These are phyloP conservation scores for Xylocopa sonorina DNA, from an alignment of 1,140 invertebrate genomes.

Conservation along the genomic window DNA sequence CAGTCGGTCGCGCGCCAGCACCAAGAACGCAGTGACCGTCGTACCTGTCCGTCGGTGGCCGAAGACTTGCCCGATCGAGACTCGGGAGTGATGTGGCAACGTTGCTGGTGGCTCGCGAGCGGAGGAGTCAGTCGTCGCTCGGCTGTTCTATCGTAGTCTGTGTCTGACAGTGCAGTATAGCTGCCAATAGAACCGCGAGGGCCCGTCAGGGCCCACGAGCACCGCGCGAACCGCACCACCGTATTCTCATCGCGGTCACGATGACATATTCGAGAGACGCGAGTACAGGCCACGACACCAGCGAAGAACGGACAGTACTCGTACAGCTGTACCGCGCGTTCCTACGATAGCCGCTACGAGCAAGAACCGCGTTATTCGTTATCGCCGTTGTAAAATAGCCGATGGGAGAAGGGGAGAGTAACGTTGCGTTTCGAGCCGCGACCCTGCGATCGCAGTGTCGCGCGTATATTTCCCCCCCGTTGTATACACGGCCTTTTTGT, in stretches of 20 bases:
- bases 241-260: conserved; percentile 20
- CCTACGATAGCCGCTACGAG: conserved; percentile 45
- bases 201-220: conserved; percentile 49
- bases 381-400: conserved; percentile 6
- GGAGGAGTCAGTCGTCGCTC: conserved; percentile 60
- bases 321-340: conserved; percentile 4
- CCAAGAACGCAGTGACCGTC: conserved; percentile 47
- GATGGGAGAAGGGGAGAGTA: conserved; percentile 26
- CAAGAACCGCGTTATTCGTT: not conserved
- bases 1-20: conserved; percentile 50
- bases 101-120: conserved; percentile 67
- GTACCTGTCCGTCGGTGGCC: conserved; percentile 52
- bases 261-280: conserved; percentile 45
- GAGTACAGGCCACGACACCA: not conserved
- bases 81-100: conserved; percentile 69
- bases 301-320: not conserved
- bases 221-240: conserved; percentile 7
- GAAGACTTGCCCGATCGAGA: conserved; percentile 50
- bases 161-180: conserved; percentile 58
- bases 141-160: conserved; percentile 51
- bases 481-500: not conserved
- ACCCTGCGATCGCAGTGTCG: conserved; percentile 11
- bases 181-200: conserved; percentile 45
- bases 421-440: conserved; percentile 7
- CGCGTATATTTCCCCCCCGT: not conserved